Conservation (phyloP, 2,888 invertebrate genomes). For the Drosophila tripunctata region DNA sequence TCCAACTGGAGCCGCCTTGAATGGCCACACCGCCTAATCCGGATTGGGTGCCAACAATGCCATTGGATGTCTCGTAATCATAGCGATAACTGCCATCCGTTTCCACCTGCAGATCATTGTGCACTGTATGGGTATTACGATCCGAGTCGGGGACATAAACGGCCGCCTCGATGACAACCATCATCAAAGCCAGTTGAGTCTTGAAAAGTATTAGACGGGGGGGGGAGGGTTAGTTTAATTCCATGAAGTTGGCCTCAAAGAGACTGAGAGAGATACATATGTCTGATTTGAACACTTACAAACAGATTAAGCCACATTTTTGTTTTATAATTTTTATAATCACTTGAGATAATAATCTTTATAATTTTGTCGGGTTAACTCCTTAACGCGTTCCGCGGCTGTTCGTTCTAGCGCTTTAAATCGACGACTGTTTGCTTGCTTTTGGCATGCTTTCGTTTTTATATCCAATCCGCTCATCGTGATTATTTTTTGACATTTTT, state of each 20-base stretch:
- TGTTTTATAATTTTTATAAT: not conserved
- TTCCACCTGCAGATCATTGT: slow-evolving; percentile 62
- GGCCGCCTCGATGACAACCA: slow-evolving; percentile 29
- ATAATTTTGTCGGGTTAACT: slow-evolving; percentile 4
- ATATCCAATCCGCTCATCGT: slow-evolving; percentile 57
- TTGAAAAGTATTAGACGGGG: slow-evolving; percentile 29
- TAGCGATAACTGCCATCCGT: slow-evolving; percentile 75
- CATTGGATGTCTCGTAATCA: slow-evolving; percentile 77
- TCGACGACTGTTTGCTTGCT: slow-evolving; percentile 65
- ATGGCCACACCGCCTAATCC: slow-evolving; percentile 69
- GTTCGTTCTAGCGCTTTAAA: slow-evolving; percentile 51
- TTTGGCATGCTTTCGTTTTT: slow-evolving; percentile 68
- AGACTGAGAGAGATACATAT: too few relatives aligned
- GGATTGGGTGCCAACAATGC: slow-evolving; percentile 67
- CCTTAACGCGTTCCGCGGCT: slow-evolving; percentile 29
- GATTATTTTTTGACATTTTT: slow-evolving; percentile 46
- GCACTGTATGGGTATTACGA: slow-evolving; percentile 66
- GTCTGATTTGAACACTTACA: slow-evolving; percentile 47
- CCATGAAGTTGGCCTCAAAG: slow-evolving; percentile 6
- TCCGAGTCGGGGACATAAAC: slow-evolving; percentile 65
- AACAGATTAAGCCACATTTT: slow-evolving; percentile 44
- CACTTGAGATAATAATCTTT: slow-evolving; percentile 7
- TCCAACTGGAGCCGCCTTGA: slow-evolving; percentile 74
- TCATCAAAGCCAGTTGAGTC: slow-evolving; percentile 36
- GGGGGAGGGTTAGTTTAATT: slow-evolving; percentile 29